Conservation (phyloP, 2,888 invertebrate species). For the Ganaspis brasiliensis region DNA sequence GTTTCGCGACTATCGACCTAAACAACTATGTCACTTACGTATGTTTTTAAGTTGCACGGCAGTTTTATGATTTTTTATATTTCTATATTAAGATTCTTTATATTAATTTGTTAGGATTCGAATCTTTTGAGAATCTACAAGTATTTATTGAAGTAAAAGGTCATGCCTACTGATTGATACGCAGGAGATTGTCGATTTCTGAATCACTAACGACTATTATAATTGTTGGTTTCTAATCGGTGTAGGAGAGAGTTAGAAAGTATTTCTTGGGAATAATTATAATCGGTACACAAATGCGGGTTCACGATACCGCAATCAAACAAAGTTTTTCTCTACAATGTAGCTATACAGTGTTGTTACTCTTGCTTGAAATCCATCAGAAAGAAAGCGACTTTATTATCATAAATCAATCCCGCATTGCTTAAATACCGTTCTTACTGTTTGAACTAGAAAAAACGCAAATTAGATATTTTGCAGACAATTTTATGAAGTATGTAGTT, state of each 20-base stretch:
- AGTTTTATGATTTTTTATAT: no score
- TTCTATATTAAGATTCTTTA: no score
- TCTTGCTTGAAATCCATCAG: not conserved
- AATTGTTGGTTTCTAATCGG: constrained; percentile 12
- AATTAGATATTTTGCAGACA: no score
- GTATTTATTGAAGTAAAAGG: no score
- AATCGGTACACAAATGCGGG: constrained; percentile 7
- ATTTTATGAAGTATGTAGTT: no score
- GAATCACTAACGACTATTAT: not conserved
- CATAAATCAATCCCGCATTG: constrained; percentile 5
- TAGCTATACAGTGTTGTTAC: not conserved
- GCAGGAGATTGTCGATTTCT: not conserved
- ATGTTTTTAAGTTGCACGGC: no score
- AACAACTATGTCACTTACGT: no score
- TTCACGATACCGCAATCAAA: not conserved
- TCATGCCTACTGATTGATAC: constrained; percentile 20
- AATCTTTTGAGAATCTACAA: no score
- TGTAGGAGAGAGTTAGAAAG: constrained; percentile 38
- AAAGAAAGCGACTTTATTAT: constrained; percentile 9
- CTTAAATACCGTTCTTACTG: not conserved
- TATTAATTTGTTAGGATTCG: no score
- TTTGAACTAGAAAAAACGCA: not conserved
- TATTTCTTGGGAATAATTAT: constrained; percentile 14
- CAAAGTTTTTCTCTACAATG: not conserved
- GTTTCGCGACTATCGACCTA: no score